phyloP scores from a whole-genome alignment of 53 echinoderm and acorn worm genomes.

The Holothuria leucospilota region DNA sequence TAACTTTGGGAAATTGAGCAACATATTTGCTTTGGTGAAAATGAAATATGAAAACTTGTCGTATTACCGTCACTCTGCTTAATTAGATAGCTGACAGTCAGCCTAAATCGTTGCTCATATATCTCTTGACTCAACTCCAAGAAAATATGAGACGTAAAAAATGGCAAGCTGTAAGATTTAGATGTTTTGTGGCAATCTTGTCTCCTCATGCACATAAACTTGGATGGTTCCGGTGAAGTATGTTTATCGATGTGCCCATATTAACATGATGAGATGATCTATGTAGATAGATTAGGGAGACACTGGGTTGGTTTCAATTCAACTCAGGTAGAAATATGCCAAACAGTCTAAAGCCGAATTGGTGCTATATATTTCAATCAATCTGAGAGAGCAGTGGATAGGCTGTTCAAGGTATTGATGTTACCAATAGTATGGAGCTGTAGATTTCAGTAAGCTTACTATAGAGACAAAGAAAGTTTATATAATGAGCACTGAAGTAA shows the following conservation, averaged over 20 bases:
- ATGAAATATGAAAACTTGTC: conserved; percentile 46
- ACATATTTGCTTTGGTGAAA: not conserved
- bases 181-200: not conserved
- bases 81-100: conserved; percentile 41
- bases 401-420: too few relatives aligned
- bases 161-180: conserved; percentile 33
- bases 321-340: too few relatives aligned
- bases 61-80: conserved; percentile 43
- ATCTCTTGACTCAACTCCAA: conserved; percentile 12
- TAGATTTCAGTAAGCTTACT: too few relatives aligned
- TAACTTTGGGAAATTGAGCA: too few relatives aligned
- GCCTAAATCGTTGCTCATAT: conserved; percentile 27
- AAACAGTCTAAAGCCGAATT: too few relatives aligned
- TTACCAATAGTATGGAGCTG: too few relatives aligned
- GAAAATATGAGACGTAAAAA: conserved; percentile 28
- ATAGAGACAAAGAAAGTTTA: too few relatives aligned
- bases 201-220: conserved; percentile 20
- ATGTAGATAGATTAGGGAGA: too few relatives aligned
- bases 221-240: conserved; percentile 11
- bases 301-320: too few relatives aligned
- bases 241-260: conserved; percentile 31
- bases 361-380: too few relatives aligned
- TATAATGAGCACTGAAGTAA: too few relatives aligned
- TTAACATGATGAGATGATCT: conserved; percentile 16
- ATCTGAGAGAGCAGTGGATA: too few relatives aligned